Conservation (phyloP, 53 echinoderm and acorn worm genomes). For the Hippasteria phrygiana region DNA sequence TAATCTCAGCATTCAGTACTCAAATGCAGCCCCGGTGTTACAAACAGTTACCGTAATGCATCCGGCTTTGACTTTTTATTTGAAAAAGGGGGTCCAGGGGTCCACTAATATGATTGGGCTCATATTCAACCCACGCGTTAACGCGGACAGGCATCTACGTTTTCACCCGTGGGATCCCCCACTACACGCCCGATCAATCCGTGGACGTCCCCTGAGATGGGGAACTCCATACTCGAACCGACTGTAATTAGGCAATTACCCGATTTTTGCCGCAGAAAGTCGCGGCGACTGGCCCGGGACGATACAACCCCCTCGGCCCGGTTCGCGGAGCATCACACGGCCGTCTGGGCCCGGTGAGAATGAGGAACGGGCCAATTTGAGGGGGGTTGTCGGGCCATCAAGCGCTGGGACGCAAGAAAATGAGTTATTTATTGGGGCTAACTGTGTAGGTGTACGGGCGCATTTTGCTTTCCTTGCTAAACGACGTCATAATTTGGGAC, state of each 20-base stretch:
- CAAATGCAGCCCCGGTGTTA: neutral
- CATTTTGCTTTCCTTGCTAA: neutral
- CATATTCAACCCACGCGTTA: constrained; percentile 27
- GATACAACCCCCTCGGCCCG: constrained; percentile 7
- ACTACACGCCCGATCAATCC: constrained; percentile 52
- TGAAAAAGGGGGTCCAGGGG: neutral
- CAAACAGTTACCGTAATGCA: constrained; percentile 12
- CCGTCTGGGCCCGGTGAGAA: neutral
- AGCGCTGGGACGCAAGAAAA: neutral
- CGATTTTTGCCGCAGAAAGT: constrained; percentile 50
- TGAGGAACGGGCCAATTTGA: constrained; percentile 46
- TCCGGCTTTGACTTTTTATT: neutral
- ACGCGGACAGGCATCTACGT: constrained; percentile 28
- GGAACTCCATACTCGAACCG: constrained; percentile 39
- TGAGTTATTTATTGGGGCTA: constrained; percentile 29
- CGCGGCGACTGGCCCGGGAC: constrained; percentile 26
- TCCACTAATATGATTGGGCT: constrained; percentile 36
- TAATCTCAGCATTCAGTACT: neutral
- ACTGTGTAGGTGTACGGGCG: neutral
- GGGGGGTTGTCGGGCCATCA: neutral
- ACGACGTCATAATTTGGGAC: neutral
- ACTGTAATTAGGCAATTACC: constrained; percentile 63
- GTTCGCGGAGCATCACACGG: constrained; percentile 17
- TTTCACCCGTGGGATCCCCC: constrained; percentile 47
- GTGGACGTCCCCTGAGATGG: neutral